These are phyloP conservation scores for Ophthalmolycus amberensis DNA, from an alignment of 2,113 vertebrate genomes.

Conservation along the genomic window DNA sequence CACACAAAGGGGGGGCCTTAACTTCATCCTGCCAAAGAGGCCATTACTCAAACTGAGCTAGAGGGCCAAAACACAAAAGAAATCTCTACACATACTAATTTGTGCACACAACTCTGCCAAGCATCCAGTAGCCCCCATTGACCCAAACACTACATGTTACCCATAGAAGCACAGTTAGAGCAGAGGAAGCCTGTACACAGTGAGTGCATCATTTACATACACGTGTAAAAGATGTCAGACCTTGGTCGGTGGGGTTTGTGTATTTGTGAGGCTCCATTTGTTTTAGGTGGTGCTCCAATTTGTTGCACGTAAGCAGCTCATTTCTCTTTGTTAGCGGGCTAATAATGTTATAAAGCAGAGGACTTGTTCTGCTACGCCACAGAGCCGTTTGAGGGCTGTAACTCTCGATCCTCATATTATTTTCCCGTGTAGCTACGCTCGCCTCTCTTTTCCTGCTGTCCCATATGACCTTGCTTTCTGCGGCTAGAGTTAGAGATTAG, in stretches of 20 bases:
- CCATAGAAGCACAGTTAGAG: background rate
- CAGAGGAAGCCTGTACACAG: constrained; percentile 3
- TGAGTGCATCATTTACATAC: constrained; percentile 4
- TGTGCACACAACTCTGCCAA: background rate
- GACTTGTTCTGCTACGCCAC: constrained; percentile 39
- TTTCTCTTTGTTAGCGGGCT: constrained; percentile 69
- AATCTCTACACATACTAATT: background rate
- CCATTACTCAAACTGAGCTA: constrained; percentile 37
- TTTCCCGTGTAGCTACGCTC: background rate
- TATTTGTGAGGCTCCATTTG: constrained; percentile 54
- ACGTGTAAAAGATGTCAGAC: constrained; percentile 34
- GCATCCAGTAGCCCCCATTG: background rate
- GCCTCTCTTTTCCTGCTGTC: constrained; percentile 13
- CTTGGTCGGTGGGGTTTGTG: constrained; percentile 35
- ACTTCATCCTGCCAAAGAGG: constrained; percentile 26
- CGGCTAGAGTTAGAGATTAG: constrained; percentile 48
- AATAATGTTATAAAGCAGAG: constrained; percentile 51
- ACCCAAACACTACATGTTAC: background rate
- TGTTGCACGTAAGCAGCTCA: constrained; percentile 59
- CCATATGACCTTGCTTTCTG: constrained; percentile 59
- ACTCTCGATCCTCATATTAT: constrained; percentile 18
- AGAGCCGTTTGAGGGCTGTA: constrained; percentile 13
- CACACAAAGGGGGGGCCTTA: background rate
- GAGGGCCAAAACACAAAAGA: constrained; percentile 22
- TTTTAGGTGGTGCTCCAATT: constrained; percentile 70